Base-by-base conservation (phyloP, 1,140 invertebrate genomes). In the Araneus ventricosus region DNA sequence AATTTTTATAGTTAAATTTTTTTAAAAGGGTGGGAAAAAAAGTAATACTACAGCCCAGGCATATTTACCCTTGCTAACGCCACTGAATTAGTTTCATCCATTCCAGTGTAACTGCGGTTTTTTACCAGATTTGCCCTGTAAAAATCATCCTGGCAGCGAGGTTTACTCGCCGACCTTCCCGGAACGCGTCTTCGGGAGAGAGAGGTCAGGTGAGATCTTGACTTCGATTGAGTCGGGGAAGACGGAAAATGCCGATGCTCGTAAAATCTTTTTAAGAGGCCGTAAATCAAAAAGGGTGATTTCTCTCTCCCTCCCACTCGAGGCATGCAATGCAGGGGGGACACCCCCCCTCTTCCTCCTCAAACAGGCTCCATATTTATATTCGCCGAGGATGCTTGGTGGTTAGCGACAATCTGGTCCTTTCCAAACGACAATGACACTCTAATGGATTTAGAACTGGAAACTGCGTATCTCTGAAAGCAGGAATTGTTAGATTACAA, bases 211-310 rank as follows among this genome's bases (percentile, higher is more conserved):
- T 75, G 82, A 92, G 90, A 92, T 92, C 90, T 85, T 86, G 80
- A 67, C 89, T 84, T 84, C 90, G 90, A 92, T 92, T 84, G 52
- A 90, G 87, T n/a, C 61, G 30, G 63, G 52, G 75, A 79, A 39
- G 88, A 90, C n/a, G 57, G 59, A 27, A 90, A 86, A 63, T 30
- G 80, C 59, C 59, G 90, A 75, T 45, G 82, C 80, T 92, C 90
- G 82, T 92, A 92, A 92, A 92, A 92, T 85, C 80, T 92, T 92
- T 92, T 92, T 92, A 92, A 86, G 90, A 92, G 90, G 82, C 82
- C 27, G 39, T 92, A 92, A 92, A 92, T 92, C 90, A 92, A 92
- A 92, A 92, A 92, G 90, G 90, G 90, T 92, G 90, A 85, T 86
- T 91, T 41, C 70, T 17, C n/a, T 30, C 20, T 59, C 20, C 52